A percentile compares a stretch with the other conserved stretches of the same genome.
Conservation (phyloP, 2,888 invertebrate species). For the Azorinus chamasolen region DNA sequence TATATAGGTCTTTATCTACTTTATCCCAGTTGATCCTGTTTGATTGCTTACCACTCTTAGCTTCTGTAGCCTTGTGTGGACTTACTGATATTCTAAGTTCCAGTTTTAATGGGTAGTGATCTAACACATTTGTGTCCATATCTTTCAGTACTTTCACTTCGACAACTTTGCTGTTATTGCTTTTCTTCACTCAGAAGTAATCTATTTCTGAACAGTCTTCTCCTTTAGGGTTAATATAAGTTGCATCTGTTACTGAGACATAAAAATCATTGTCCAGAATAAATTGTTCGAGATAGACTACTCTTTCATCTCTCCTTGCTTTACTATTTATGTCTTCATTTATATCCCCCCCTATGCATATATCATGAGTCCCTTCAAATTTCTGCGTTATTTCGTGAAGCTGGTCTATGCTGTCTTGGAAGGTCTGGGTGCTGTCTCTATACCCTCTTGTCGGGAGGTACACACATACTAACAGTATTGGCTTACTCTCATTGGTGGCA, state of each 20-base stretch:
- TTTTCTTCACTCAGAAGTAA: constrained; percentile 11
- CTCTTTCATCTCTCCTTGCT: background rate
- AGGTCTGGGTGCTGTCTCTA: background rate
- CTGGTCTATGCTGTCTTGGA: constrained; percentile 22
- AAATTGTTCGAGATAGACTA: constrained; percentile 8
- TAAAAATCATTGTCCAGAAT: constrained; percentile 7
- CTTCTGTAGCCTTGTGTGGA: background rate
- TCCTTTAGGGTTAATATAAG: constrained; percentile 25
- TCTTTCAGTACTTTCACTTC: background rate
- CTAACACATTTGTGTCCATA: constrained; percentile 15
- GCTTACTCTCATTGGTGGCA: background rate
- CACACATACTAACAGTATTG: constrained; percentile 15
- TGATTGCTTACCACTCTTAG: background rate
- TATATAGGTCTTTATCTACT: background rate
- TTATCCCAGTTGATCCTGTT: constrained; percentile 13
- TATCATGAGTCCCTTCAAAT: constrained; percentile 11
- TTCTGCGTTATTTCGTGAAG: constrained; percentile 8
- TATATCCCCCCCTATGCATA: constrained; percentile 26
- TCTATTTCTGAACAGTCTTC: constrained; percentile 30
- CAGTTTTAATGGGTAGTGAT: constrained; percentile 17
- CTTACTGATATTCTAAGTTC: background rate
- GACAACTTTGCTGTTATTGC: background rate
- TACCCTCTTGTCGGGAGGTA: constrained; percentile 24
- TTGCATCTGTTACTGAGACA: background rate
- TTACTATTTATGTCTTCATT: constrained; percentile 17